Conservation (phyloP, 2,797 vertebrate species). For the Pachyuromys duprasi region DNA sequence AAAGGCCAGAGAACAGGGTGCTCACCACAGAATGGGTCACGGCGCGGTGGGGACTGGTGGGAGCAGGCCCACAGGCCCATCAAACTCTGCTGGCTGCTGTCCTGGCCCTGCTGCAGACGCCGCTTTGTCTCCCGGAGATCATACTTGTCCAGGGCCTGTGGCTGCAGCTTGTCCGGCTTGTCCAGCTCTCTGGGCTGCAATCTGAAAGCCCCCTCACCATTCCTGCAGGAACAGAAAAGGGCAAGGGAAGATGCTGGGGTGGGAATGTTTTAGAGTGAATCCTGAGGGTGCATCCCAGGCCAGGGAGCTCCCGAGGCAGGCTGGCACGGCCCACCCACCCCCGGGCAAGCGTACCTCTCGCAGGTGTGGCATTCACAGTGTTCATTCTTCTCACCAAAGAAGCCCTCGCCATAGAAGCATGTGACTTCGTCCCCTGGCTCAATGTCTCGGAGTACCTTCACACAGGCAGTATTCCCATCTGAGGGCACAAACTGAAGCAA, state of each 20-base stretch:
- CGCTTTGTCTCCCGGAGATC: conserved; percentile 93
- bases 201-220: conserved; percentile 93
- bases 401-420: conserved; percentile 96
- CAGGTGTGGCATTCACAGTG: conserved; percentile 97
- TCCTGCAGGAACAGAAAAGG: conserved; percentile 85
- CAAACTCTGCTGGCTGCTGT: not conserved
- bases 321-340: not conserved
- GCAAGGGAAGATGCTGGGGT: not conserved
- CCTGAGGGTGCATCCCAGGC: not conserved
- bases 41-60: not conserved
- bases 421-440: conserved; percentile 96
- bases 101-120: conserved; percentile 88
- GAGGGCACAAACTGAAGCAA: conserved; percentile 92
- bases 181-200: conserved; percentile 86
- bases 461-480: conserved; percentile 94
- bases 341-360: conserved; percentile 90
- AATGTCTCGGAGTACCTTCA: conserved; percentile 95
- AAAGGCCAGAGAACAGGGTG: not conserved
- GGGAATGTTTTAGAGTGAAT: accelerated
- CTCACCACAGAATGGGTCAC: conserved; percentile 66
- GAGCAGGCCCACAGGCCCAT: not conserved
- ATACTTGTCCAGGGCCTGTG: conserved; percentile 90
- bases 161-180: conserved; percentile 78
- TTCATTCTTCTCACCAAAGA: conserved; percentile 97
- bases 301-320: no score